phyloP scores from a whole-genome alignment of 1,140 invertebrate genomes.

The Solenopsis fugax region DNA sequence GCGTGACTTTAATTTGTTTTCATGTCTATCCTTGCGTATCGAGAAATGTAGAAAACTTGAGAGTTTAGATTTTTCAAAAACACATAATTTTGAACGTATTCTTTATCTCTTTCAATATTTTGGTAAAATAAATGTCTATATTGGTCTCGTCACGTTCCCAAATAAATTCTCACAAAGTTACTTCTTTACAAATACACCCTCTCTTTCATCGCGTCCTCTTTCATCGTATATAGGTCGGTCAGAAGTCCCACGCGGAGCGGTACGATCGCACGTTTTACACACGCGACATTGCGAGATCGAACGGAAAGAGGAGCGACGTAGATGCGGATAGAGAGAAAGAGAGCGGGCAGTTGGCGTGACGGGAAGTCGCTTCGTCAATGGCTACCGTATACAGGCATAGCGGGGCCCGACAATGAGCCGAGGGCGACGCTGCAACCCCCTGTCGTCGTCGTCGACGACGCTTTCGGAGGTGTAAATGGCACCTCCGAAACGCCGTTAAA shows the following conservation, averaged over 20 bases:
- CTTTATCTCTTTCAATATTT: not conserved
- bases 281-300: constrained; percentile 7
- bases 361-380: constrained; percentile 79
- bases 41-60: not conserved
- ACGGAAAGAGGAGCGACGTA: constrained; percentile 37
- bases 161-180: constrained; percentile 30
- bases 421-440: constrained; percentile 45
- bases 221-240: constrained; percentile 25
- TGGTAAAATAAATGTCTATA: not conserved
- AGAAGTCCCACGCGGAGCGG: constrained; percentile 39
- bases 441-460: constrained; percentile 60
- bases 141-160: not conserved
- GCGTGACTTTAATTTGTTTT: too few relatives aligned
- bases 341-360: constrained; percentile 75
- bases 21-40: not conserved
- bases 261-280: constrained; percentile 25
- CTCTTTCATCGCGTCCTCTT: not conserved
- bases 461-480: constrained; percentile 77
- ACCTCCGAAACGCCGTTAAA: constrained; percentile 63
- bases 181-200: constrained; percentile 12
- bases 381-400: constrained; percentile 58
- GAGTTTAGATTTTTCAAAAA: not conserved
- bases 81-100: not conserved
- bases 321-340: constrained; percentile 33
- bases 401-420: constrained; percentile 60